These are phyloP conservation scores for Protonemura montana DNA, from an alignment of 2,888 invertebrate species.

Conservation along the genomic window DNA sequence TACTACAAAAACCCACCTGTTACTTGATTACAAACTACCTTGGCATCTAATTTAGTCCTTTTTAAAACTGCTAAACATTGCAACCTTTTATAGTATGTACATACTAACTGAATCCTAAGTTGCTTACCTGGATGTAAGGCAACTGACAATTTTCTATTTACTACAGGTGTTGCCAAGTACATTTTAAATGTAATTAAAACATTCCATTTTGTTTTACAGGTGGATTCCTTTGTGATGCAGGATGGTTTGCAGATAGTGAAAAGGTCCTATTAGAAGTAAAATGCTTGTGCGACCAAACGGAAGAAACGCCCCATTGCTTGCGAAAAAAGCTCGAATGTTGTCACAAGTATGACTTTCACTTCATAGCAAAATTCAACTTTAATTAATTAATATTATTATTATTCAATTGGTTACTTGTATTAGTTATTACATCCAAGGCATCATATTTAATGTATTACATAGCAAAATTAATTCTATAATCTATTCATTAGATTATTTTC, in stretches of 20 bases:
- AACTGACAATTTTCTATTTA: not conserved
- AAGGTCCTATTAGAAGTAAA: constrained; percentile 74
- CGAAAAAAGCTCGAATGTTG: constrained; percentile 82
- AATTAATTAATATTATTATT: too few relatives aligned
- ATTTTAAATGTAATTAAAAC: not conserved
- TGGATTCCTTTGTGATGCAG: constrained; percentile 86
- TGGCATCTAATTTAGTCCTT: not conserved
- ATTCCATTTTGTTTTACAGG: constrained; percentile 60
- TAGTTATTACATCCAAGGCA: too few relatives aligned
- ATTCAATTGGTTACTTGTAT: not conserved
- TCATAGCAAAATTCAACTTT: constrained; percentile 35
- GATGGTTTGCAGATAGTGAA: constrained; percentile 84
- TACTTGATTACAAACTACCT: not conserved
- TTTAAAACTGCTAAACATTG: not conserved
- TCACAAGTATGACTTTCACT: constrained; percentile 71
- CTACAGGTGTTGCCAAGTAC: not conserved
- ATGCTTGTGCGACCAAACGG: constrained; percentile 67
- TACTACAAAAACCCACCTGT: not conserved
- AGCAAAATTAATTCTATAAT: too few relatives aligned
- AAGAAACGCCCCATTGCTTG: constrained; percentile 66
- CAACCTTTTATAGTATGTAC: too few relatives aligned
- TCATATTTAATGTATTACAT: too few relatives aligned
- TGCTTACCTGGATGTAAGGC: not conserved
- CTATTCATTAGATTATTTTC: too few relatives aligned
- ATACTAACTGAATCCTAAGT: not conserved